Conservation (phyloP, 2,797 vertebrate species). For the Sphenodon punctatus region DNA sequence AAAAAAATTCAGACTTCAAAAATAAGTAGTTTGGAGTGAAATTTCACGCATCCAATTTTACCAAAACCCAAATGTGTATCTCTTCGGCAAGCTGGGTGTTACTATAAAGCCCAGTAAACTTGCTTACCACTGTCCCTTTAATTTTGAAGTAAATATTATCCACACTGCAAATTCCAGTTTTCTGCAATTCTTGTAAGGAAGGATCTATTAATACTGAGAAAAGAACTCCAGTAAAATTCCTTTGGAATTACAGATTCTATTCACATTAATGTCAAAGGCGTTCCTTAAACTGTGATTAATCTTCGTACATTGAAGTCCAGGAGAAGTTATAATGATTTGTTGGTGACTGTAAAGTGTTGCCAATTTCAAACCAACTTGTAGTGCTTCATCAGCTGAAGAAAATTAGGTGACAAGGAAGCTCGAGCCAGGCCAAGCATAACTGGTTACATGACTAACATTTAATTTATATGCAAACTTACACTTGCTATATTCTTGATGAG, state of each 20-base stretch:
- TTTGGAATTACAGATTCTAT: rapidly evolving
- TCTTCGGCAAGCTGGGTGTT: not conserved
- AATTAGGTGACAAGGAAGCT: constrained; percentile 47
- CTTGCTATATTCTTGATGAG: not conserved
- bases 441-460: not conserved
- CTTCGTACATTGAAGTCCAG: not conserved
- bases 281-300: not conserved
- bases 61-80: not conserved
- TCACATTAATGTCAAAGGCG: rapidly evolving
- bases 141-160: rapidly evolving
- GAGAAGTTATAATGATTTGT: not conserved
- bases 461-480: not conserved
- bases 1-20: no score
- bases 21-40: rapidly evolving
- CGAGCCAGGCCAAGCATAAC: constrained; percentile 34
- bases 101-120: rapidly evolving
- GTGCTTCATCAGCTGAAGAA: constrained; percentile 30
- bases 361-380: not conserved
- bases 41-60: rapidly evolving
- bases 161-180: not conserved
- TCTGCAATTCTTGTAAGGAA: not conserved
- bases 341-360: not conserved
- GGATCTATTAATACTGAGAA: not conserved
- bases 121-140: rapidly evolving
- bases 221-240: not conserved